Base-by-base conservation (phyloP, 2,888 invertebrate species). In the Diarsia dahlii region DNA sequence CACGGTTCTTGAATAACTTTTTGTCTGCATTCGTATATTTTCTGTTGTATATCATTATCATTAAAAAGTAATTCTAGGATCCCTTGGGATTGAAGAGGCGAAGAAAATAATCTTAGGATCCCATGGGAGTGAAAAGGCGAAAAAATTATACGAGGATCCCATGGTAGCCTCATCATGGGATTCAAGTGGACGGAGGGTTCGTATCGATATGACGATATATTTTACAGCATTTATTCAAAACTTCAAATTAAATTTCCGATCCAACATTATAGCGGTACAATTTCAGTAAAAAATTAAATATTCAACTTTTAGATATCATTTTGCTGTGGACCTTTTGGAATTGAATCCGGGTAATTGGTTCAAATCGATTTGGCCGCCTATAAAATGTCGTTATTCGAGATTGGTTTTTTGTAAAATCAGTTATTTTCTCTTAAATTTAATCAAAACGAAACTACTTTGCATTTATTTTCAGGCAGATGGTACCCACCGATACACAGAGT, bases 141-240 rank as follows among this genome's bases (percentile, higher is more conserved):
- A 28, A 28, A 28, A 28, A 28, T 28, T 28, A 28, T 28, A 28
- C 1, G 28, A 28, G 28, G 28, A 28, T 28, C 28, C 28, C 28
- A 28, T 28, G 28, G 28, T 1, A 28, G 28, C 28, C 28, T 28
- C 28, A 2, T 28, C 28, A 28, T 28, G 28, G 2, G 28, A 28
- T 28, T 2, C 28, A 28, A 28, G 28, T 28, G 28, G 28, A 28
- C 28, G 28, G 28, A 28, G 28, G 28, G 28, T n/a, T n/a, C n/a
- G n/a, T 28, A 28, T 28, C 28, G 28, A 39, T 39, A 39, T 39
- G 39, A 39, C 39, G 39, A 39, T 39, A 5, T 23, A n/a, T 50
- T 54, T 78, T 20, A 78, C 15, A 79, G 23, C 6, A 9, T 71
- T 79, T 45, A 50, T 50, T 71, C 3, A 71, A 71, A 28, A 58